Evolutionary conservation across 35 echinoderm and acorn worm species (phyloP), one percentile per base, ranked within the genome.

Genomic region (Anneissia japonica): DNA sequence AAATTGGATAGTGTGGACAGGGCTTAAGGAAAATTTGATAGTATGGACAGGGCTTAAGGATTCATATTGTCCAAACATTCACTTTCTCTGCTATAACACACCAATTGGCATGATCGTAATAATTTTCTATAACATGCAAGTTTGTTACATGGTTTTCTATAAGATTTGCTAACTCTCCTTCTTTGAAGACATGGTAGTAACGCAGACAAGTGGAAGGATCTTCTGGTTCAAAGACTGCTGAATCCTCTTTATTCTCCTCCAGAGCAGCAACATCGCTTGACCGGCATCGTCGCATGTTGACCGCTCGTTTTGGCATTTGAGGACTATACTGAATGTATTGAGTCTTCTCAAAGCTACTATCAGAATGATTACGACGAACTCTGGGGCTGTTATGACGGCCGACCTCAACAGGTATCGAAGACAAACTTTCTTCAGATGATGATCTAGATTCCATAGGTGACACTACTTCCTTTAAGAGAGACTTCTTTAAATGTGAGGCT

Each of bases 61-160:
- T 26, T 23, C 26, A 97, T 75, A 97, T 93, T n/a, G 81, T 89
- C 96, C 96, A 99, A 6, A 93, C 93, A 35, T 99, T 77, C 23
- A 99, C 96, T 46, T 99, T 99, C 73, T 99, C 96, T 32, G 96
- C 96, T 30, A 99, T 90, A 16, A 99, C 96, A 85, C 96, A 99
- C 96, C 96, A 99, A 40, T 99, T 99, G 23, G 96, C 96, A 89
- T 99, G 96, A 35, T 99, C 96, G 43, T 91, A 94, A 81, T 88
- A 99, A 37, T 76, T 88, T 30, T 88, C 75, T 2, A 99, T 77
- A 28, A 99, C 86, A 45, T 98, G 91, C 16, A 98, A 75, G 51
- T 86, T 94, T 31, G 87, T 88, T 19, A 94, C 91, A 72, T 99
- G 83, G 46, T 93, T 55, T 41, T 99, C 96, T 39, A 99, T 93